Evolutionary conservation across 53 echinoderm and acorn worm genomes (phyloP).

Genomic region (Echinometra lucunter): DNA sequence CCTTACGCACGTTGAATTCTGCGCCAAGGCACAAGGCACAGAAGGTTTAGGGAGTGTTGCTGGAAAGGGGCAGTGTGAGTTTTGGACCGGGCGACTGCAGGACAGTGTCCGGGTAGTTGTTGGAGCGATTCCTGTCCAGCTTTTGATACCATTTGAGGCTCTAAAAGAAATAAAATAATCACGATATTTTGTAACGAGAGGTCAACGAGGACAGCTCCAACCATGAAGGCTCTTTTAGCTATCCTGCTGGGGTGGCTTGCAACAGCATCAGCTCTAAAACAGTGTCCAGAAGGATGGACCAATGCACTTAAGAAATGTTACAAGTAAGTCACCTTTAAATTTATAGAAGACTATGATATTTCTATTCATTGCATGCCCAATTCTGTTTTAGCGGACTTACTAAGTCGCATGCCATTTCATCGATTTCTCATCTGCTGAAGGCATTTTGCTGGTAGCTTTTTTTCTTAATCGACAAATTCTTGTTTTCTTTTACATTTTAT

Average conservation of each 20-base stretch:
- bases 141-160: not conserved
- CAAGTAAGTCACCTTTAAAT: conserved; percentile 52
- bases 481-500: too few species aligned
- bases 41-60: not conserved
- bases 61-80: not conserved
- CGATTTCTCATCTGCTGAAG: not conserved
- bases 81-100: not conserved
- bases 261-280: conserved; percentile 29
- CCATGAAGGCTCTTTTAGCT: conserved; percentile 42
- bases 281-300: conserved; percentile 52
- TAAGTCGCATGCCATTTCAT: not conserved
- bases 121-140: not conserved
- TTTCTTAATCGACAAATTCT: too few species aligned
- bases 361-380: not conserved
- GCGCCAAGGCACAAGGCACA: not conserved
- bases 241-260: conserved; percentile 33
- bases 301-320: conserved; percentile 60
- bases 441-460: too few species aligned
- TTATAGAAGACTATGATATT: not conserved
- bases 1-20: not conserved
- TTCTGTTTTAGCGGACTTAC: not conserved
- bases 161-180: not conserved
- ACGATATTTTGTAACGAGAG: not conserved
- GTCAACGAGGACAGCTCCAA: not conserved
- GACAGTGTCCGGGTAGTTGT: not conserved